Base-by-base conservation (phyloP, 1,140 invertebrate species). In the Calephelis nemesis region DNA sequence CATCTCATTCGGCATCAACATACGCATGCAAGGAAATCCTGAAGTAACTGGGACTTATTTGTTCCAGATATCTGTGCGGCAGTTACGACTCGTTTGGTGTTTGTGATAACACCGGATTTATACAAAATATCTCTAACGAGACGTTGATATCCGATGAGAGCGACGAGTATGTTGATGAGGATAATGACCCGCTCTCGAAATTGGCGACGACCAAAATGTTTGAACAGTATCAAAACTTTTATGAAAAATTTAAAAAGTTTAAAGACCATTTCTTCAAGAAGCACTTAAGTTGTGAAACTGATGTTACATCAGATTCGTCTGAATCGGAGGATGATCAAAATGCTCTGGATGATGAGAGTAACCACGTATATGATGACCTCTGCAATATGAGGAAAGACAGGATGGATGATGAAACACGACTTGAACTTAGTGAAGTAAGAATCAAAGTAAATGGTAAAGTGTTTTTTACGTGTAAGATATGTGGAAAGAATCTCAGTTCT, bases 401-500 rank as follows among this genome's bases (percentile, higher is more conserved):
- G 48, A 71, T 85, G 80, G 83, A 85, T 71, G 80, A 82, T 1
- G 79, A 73, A 30, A 85, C 84, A 8, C 72, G 84, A 12, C 54
- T 70, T 0, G 87, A 85, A 63, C 75, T 89, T n/a, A 73, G 63
- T 40, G 71, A 76, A 19, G 87, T 71, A 47, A 82, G 78, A 40
- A 72, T 72, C 4, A 81, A 77, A 63, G 63, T 85, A 1, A 71
- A 87, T 69, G 86, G 86, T 5, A 82, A 82, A 66, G 67, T 76
- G 3, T 93, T 92, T 75, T 94, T 94, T 74, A 91, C 92, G 10
- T 95, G 94, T 69, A 85, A 86, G 48, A 82, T 92, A 0, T 95
- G 95, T 71, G 93, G 92, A 0, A 95, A 94, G 77, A 92, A 92
- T 65, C 83, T 95, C 39, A 93, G 92, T 71, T 93, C 94, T 3